A percentile compares a stretch with the other conserved stretches of the same genome.
Evolutionary conservation across 2,113 vertebrate species (phyloP).

Genomic region (Rhineura floridana): DNA sequence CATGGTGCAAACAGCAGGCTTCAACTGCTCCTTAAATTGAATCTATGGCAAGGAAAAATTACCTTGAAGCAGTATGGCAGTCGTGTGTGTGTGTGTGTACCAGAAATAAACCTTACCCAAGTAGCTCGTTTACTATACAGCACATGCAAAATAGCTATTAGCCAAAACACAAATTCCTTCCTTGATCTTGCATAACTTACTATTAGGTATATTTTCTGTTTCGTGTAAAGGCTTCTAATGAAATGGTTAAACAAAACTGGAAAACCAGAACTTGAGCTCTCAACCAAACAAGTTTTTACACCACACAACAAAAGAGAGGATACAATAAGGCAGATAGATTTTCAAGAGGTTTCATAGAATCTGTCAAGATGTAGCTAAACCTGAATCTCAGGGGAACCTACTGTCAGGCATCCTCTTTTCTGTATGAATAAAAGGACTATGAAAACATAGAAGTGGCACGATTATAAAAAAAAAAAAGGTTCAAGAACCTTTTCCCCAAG

Average conservation of each 20-base stretch:
- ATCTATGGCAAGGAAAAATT: background rate
- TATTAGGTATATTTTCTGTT: slow-evolving; percentile 17
- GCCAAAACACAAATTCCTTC: slow-evolving; percentile 10
- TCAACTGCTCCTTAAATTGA: background rate
- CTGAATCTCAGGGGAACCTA: background rate
- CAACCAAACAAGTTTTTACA: slow-evolving; percentile 29
- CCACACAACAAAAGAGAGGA: slow-evolving; percentile 12
- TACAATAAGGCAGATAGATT: background rate
- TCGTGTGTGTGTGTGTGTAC: background rate
- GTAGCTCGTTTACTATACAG: background rate
- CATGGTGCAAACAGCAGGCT: background rate
- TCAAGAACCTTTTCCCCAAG: background rate
- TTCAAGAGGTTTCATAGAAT: background rate
- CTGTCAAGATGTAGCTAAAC: background rate
- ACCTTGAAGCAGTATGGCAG: background rate
- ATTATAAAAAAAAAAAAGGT: too few species aligned
- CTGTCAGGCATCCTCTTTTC: background rate
- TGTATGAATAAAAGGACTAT: background rate
- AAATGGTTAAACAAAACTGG: slow-evolving; percentile 13
- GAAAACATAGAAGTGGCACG: background rate
- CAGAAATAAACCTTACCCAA: background rate
- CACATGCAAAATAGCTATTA: background rate
- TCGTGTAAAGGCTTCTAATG: background rate
- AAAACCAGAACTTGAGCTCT: slow-evolving; percentile 12
- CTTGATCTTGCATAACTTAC: background rate